Base-by-base conservation (phyloP, 2,888 invertebrate genomes). In the Hyposoter dolosus region DNA sequence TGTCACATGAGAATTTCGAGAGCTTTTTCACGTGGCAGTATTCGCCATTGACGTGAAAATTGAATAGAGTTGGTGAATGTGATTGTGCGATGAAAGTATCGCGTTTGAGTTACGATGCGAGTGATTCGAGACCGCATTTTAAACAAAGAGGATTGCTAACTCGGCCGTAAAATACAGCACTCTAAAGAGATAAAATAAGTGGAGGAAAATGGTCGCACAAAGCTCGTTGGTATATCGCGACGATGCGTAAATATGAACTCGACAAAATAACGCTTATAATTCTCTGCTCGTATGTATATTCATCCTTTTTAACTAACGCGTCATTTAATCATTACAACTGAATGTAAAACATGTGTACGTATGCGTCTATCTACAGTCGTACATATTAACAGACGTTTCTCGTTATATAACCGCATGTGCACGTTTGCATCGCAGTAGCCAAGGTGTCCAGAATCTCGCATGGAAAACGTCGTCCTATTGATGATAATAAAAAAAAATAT, bases 301-400 rank as follows among this genome's bases (percentile, higher is more conserved):
- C 43, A 35, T 50, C 28, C 69, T 60, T 47, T 53, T 32, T 23
- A 43, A 77, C 63, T 82, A 65, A 65, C 17, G 65, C 85, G 82
- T 88, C 84, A 86, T 87, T 88, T 85, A 80, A 75, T 82, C 84
- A 88, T 88, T 86, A 84, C 82, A 79, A 84, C 56, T 82, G 63
- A 74, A 87, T 87, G 87, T 87, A 86, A 84, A 87, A 88, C 82
- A 71, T 68, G 78, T 69, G 28, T 40, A 66, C 72, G 74, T 32
- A 17, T 56, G 19, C 81, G 63, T 40, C 72, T 32, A 50, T 63
- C 40, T 17, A 32, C 35, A 82, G 82, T 84, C 53, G 63, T 68
- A 47, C 65, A 56, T 66, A 69, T 23, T 2, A 40, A 66, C 19
- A 47, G 15, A 40, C 35, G 35, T 32, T 32, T 12, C 50, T 71